These are phyloP conservation scores for Gymnodraco acuticeps DNA, from an alignment of 2,797 vertebrate genomes.

Conservation along the genomic window DNA sequence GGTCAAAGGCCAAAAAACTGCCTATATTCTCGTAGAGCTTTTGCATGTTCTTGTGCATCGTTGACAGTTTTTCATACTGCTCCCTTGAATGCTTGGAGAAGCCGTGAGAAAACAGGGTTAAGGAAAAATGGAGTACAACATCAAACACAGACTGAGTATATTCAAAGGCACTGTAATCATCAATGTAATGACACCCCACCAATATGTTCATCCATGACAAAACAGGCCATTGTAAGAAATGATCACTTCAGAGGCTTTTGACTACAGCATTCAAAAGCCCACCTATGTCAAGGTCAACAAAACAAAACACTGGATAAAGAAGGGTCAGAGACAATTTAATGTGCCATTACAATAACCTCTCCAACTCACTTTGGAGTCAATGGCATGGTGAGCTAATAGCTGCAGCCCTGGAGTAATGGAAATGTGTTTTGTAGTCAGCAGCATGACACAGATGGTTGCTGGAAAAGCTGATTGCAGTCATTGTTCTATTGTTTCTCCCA, in stretches of 20 bases:
- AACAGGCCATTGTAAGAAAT: constrained; percentile 21
- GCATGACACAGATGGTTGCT: constrained; percentile 76
- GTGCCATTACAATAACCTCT: constrained; percentile 79
- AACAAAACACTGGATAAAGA: constrained; percentile 59
- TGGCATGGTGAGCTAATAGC: constrained; percentile 79
- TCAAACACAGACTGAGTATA: constrained; percentile 24
- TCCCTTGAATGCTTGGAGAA: constrained; percentile 93
- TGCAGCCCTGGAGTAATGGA: constrained; percentile 71
- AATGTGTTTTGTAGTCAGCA: constrained; percentile 78
- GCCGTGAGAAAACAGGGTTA: constrained; percentile 88
- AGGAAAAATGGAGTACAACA: constrained; percentile 78
- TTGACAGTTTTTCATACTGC: constrained; percentile 94
- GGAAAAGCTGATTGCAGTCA: constrained; percentile 82
- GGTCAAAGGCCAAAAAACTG: constrained; percentile 94
- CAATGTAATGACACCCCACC: constrained; percentile 8
- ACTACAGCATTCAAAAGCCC: constrained; percentile 28
- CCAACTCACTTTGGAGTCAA: constrained; percentile 74
- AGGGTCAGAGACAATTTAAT: constrained; percentile 74
- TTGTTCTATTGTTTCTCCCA: constrained; percentile 83
- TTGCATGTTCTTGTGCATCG: constrained; percentile 97
- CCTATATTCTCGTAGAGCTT: constrained; percentile 94
- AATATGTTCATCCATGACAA: constrained; percentile 22
- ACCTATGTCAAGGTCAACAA: constrained; percentile 66
- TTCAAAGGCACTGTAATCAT: constrained; percentile 13
- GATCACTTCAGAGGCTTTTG: constrained; percentile 35